Conservation (phyloP, 2,113 vertebrate genomes). For the Mesoclemmys tuberculata region DNA sequence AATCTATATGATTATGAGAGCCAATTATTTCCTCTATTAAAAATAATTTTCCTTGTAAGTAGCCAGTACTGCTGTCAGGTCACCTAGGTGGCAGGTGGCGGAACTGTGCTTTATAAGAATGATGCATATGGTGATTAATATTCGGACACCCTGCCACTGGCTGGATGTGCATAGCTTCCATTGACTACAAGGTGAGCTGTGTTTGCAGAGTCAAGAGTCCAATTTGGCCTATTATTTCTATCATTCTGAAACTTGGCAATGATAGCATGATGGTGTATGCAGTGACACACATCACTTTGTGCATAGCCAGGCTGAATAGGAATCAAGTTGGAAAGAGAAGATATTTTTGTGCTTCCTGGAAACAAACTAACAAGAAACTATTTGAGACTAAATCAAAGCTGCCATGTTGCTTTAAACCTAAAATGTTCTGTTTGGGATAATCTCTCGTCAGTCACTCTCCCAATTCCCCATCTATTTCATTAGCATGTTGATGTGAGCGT, state of each 20-base stretch:
- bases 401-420: not conserved
- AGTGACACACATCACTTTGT: not conserved
- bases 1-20: not conserved
- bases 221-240: not conserved
- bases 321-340: not conserved
- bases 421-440: not conserved
- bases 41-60: not conserved
- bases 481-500: not conserved
- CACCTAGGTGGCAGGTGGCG: not conserved
- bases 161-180: not conserved
- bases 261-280: not conserved
- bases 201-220: not conserved
- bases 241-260: rapidly evolving
- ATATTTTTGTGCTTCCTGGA: not conserved
- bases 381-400: not conserved
- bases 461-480: not conserved
- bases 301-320: not conserved
- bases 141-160: not conserved
- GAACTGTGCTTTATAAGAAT: not conserved
- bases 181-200: not conserved
- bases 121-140: not conserved
- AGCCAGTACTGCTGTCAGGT: rapidly evolving
- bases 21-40: not conserved
- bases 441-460: not conserved
- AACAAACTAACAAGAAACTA: not conserved